phyloP scores from a whole-genome alignment of 2,113 vertebrate genomes.

The Cairina moschata region DNA sequence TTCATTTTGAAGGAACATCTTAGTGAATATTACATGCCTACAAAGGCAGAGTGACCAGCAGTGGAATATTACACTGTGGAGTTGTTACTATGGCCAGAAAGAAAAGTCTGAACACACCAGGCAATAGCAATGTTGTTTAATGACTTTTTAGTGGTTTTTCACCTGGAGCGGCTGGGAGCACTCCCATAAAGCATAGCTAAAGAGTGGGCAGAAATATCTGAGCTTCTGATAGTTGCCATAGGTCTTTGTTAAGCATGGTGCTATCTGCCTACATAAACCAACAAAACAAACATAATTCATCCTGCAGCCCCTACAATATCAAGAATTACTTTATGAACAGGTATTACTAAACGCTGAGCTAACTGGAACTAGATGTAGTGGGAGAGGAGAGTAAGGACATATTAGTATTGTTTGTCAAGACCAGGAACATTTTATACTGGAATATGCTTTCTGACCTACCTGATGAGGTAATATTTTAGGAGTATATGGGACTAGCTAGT shows the following conservation, averaged over 20 bases:
- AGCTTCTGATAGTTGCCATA: neutral
- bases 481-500: neutral
- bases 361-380: neutral
- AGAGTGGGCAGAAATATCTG: neutral
- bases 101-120: neutral
- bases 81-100: neutral
- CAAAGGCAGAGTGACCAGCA: neutral
- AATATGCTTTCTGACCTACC: neutral
- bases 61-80: neutral
- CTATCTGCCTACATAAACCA: neutral
- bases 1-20: neutral
- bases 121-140: neutral
- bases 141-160: neutral
- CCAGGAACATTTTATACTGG: neutral
- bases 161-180: neutral
- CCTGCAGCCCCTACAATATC: neutral
- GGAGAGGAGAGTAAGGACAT: neutral
- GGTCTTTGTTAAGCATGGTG: neutral
- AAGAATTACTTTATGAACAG: neutral
- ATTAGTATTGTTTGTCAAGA: neutral
- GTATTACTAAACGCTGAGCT: neutral
- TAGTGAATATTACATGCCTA: neutral
- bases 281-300: neutral
- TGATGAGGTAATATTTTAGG: neutral
- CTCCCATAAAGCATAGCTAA: neutral